Percentiles rank a stretch among this genome's conserved stretches.
Conservation (phyloP, 2,888 invertebrate species). For the Empis livida region DNA sequence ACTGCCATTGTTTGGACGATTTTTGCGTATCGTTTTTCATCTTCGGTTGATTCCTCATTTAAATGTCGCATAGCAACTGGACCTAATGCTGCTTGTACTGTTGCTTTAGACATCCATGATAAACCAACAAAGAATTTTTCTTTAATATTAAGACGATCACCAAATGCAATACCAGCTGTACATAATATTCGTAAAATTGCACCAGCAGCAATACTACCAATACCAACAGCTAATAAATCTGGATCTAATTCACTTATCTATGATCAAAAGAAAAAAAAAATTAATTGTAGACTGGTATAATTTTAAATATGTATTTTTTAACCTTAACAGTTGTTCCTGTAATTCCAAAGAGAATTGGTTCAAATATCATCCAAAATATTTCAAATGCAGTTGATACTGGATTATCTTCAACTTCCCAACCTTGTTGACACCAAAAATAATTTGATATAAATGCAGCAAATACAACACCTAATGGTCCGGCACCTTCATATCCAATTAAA, state of each 20-base stretch:
- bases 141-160: conserved; percentile 69
- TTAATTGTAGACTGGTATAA: too few relatives aligned
- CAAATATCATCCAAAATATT: conserved; percentile 91
- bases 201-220: conserved; percentile 53
- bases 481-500: conserved; percentile 55
- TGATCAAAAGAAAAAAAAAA: conserved; percentile 8
- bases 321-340: conserved; percentile 82
- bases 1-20: conserved; percentile 64
- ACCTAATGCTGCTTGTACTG: conserved; percentile 86
- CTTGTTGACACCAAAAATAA: conserved; percentile 67
- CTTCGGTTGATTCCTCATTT: conserved; percentile 31
- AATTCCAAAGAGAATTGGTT: conserved; percentile 85
- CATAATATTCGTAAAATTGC: conserved; percentile 51
- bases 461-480: conserved; percentile 70
- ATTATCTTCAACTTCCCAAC: conserved; percentile 79
- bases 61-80: conserved; percentile 62
- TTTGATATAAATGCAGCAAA: conserved; percentile 71
- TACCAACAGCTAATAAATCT: conserved; percentile 53
- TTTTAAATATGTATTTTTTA: too few relatives aligned
- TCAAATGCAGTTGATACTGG: conserved; percentile 79
- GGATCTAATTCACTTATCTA: conserved; percentile 57
- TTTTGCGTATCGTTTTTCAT: conserved; percentile 48
- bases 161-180: conserved; percentile 56
- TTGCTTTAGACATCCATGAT: conserved; percentile 93
- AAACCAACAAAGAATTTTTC: conserved; percentile 86